Base-by-base conservation (phyloP, 1,140 invertebrate species). In the Hypothenemus hampei region DNA sequence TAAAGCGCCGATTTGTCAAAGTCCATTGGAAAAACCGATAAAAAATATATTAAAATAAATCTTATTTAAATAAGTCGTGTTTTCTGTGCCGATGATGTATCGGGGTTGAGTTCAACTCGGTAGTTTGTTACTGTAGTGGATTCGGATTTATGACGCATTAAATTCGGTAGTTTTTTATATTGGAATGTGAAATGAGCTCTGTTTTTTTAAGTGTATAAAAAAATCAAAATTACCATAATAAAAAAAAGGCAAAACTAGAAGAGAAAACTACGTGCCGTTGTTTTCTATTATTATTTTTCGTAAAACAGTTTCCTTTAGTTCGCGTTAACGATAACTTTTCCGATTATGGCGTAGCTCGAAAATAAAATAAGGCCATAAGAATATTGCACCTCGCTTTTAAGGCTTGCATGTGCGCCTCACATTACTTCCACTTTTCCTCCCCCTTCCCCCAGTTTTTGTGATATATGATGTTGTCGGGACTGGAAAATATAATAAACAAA, bases 401-500 rank as follows among this genome's bases (percentile, higher is more conserved):
- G 50, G 57, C 40, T 61, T 61, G 60, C 60, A 61, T 61, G 60
- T 59, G 57, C 55, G 58, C 40, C 47, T 48, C 47, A 51, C 60
- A 61, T 61, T 61, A 61, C 48, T 59, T 55, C 52, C 45, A 48
- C 16, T 54, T 44, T 54, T 50, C 40, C 45, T 37, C n/a, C n/a
- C n/a, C n/a, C n/a, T n/a, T n/a, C n/a, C n/a, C n/a, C n/a, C n/a
- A n/a, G n/a, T n/a, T n/a, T n/a, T n/a, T n/a, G n/a, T 61, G 52
- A 61, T 61, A 61, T 61, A 61, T 46, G 57, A 39, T 46, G 57
- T 57, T 61, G 60, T 54, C 49, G n/a, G 48, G 48, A 52, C 53
- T 58, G 52, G n/a, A n/a, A 47, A 61, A 61, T 59, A 61, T 61
- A 61, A 58, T 61, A 55, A 61, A 58, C 55, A 61, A 59, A 61